Evolutionary conservation across 2,113 vertebrate species (phyloP).

Genomic region (Nyctibius bracteatus): DNA sequence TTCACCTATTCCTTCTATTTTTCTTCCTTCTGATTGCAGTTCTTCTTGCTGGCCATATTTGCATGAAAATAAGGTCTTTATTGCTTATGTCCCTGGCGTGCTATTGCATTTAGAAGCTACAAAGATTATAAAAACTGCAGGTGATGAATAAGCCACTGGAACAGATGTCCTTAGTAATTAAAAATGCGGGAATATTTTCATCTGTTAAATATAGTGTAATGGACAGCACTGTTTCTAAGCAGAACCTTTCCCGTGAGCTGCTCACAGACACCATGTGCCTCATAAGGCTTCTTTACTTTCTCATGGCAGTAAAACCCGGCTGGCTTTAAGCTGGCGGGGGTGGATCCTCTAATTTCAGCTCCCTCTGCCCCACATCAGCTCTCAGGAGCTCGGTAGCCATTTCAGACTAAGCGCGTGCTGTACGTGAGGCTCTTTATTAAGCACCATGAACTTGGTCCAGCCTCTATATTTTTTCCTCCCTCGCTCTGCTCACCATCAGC

Average conservation of each 20-base stretch:
- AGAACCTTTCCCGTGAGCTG: background rate
- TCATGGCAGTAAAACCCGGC: background rate
- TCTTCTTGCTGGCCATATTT: background rate
- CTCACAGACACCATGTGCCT: background rate
- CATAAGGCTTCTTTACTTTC: background rate
- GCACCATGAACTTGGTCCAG: background rate
- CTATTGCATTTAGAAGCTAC: background rate
- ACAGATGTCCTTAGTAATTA: background rate
- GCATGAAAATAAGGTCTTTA: background rate
- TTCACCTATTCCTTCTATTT: background rate
- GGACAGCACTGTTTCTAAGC: background rate
- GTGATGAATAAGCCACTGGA: background rate
- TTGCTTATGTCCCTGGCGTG: background rate
- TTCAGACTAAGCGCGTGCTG: background rate
- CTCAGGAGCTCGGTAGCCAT: background rate
- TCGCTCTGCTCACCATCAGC: background rate
- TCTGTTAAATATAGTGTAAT: background rate
- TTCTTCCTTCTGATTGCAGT: background rate
- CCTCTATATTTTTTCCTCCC: background rate
- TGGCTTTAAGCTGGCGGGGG: background rate
- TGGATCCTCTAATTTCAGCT: background rate
- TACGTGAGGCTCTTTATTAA: fast-evolving
- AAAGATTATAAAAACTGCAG: background rate
- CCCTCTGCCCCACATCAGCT: background rate
- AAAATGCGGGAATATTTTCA: background rate